These are phyloP conservation scores for Diadumene lineata DNA, from an alignment of 92 coral and sea anemone species.

Conservation along the genomic window DNA sequence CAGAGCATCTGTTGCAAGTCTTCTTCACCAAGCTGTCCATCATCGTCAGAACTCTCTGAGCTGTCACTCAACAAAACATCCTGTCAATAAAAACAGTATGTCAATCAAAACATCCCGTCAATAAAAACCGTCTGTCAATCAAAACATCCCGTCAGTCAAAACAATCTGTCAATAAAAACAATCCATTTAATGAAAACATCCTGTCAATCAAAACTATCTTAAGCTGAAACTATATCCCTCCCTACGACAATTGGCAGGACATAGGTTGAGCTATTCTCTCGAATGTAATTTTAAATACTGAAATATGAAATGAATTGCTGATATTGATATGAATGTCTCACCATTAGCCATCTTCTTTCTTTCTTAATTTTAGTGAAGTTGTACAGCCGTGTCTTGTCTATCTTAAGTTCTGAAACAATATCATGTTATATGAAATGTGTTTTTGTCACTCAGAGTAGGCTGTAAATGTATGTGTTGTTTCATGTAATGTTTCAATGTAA, in stretches of 20 bases:
- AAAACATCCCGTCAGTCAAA: conserved; percentile 91
- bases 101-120: not conserved
- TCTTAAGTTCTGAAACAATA: conserved; percentile 60
- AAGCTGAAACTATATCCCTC: not conserved
- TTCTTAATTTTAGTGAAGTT: conserved; percentile 85
- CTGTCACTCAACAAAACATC: conserved; percentile 96
- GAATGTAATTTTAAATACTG: too few species aligned
- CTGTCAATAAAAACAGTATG: conserved; percentile 30
- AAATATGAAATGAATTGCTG: too few species aligned
- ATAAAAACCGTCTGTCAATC: conserved; percentile 9
- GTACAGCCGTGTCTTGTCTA: conserved; percentile 89
- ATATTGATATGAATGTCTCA: too few species aligned
- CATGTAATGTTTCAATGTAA: too few species aligned
- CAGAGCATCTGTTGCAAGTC: conserved; percentile 90
- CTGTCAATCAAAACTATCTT: conserved; percentile 29
- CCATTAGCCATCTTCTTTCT: conserved; percentile 93
- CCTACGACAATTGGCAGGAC: not conserved
- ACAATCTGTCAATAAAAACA: conserved; percentile 92
- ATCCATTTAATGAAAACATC: conserved; percentile 52
- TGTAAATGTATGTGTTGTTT: not conserved
- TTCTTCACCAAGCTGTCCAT: conserved; percentile 77
- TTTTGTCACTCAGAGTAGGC: too few species aligned
- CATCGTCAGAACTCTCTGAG: conserved; percentile 90
- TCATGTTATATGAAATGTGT: too few species aligned
- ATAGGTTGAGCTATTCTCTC: too few species aligned